Evolutionary conservation across 2,113 vertebrate genomes (phyloP), one percentile per base, ranked within the genome.

Genomic region (Catharus minimus): DNA sequence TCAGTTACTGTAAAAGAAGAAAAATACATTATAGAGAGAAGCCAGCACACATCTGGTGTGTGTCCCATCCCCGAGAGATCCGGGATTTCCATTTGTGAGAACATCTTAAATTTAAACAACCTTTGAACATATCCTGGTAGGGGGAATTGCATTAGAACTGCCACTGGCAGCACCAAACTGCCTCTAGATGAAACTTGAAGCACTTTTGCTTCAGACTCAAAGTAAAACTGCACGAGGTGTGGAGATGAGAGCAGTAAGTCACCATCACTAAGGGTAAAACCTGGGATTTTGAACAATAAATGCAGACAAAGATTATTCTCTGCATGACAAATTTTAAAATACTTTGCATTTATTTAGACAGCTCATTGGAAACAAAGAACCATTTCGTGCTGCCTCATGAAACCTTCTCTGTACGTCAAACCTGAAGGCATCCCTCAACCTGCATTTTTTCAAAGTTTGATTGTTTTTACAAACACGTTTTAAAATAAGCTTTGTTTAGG

Each of bases 41-140:
- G 3, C 6, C 55, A 73, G 32, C 15, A 23, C 28, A 41, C 4
- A 18, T 2, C 23, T 43, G 20, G 9, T 26, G 2, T 1, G 4
- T 33, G 7, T 22, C 11, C 4, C 0, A 3, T 13, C 83, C 41
- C 5, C 65, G 53, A 44, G 47, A 23, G 11, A 23, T 23, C 27
- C 58, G 15, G 2, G 44, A 79, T 64, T 93, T 55, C 30, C 27
- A 15, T 56, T 64, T 33, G 11, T 28, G 20, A 46, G 3, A 18
- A 57, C 0, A 6, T 33, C 64, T 87, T 21, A 41, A 53, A 61
- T 20, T 23, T 12, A 79, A 57, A 41, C 2, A 15, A n/a, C 6
- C 3, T 56, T 57, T 75, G 11, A 79, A 49, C 16, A 32, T 41
- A 47, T 26, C 12, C 13, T 72, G 27, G 20, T 16, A 10, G 5